Evolutionary conservation across 2,113 vertebrate genomes (phyloP).

Genomic region (Tachysurus vachellii): DNA sequence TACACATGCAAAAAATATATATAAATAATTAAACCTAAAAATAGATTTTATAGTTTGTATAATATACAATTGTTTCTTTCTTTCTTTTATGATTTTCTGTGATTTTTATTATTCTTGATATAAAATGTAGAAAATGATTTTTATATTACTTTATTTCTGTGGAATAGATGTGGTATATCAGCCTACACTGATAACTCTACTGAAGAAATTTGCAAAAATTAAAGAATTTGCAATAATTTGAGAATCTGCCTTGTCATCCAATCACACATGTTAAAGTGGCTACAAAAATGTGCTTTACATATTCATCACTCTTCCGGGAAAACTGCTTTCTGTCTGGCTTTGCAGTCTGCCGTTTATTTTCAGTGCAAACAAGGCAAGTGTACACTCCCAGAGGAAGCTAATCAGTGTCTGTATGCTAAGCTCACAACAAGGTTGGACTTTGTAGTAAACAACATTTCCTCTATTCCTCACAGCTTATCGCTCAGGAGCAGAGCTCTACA

Average conservation of each 20-base stretch:
- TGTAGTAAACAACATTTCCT: slow-evolving; percentile 47
- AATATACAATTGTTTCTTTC: too few relatives aligned
- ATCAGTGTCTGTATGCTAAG: slow-evolving; percentile 41
- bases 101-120: too few relatives aligned
- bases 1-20: too few relatives aligned
- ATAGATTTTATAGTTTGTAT: too few relatives aligned
- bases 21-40: too few relatives aligned
- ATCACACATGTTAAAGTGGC: too few relatives aligned
- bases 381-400: slow-evolving; percentile 17
- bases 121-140: too few relatives aligned
- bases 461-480: slow-evolving; percentile 24
- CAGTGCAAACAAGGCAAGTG: slow-evolving; percentile 33
- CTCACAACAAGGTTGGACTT: slow-evolving; percentile 45
- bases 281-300: background rate
- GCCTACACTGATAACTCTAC: background rate
- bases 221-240: background rate
- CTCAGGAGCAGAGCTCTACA: slow-evolving; percentile 39
- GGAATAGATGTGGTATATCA: background rate
- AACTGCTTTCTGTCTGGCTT: slow-evolving; percentile 33
- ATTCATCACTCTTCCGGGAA: background rate
- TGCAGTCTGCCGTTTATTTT: slow-evolving; percentile 27
- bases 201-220: background rate
- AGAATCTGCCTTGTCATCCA: background rate
- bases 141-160: background rate
- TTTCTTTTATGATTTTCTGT: too few relatives aligned